These are phyloP conservation scores for Mormyrus lacerda DNA, from an alignment of 2,113 vertebrate genomes.

Conservation along the genomic window DNA sequence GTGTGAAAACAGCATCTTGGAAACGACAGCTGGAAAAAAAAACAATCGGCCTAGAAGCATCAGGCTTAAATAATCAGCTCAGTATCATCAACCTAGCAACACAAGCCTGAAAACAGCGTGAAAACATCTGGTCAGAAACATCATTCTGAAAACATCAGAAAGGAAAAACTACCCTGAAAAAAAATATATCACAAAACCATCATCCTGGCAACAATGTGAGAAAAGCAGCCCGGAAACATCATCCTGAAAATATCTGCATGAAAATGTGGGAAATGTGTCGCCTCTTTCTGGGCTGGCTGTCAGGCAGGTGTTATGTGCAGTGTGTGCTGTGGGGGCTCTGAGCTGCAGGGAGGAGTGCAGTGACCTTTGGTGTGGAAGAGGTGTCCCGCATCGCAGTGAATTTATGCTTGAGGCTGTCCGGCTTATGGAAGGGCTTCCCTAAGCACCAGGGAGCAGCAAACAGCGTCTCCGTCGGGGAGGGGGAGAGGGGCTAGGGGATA, in stretches of 20 bases:
- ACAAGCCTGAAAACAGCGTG: background rate
- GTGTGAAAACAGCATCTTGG: background rate
- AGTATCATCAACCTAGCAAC: background rate
- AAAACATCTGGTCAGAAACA: background rate
- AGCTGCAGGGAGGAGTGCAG: background rate
- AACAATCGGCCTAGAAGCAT: background rate
- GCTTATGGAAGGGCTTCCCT: background rate
- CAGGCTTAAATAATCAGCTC: background rate
- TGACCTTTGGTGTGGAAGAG: background rate
- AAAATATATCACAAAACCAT: background rate
- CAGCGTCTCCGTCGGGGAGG: background rate
- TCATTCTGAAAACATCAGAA: background rate
- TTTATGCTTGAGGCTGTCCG: background rate
- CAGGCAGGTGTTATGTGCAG: background rate
- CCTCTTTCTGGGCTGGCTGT: background rate
- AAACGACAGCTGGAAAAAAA: background rate
- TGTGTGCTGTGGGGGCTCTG: background rate
- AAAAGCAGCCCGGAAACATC: background rate
- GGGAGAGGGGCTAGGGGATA: background rate
- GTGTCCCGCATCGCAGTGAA: background rate
- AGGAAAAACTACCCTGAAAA: background rate
- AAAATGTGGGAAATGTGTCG: background rate
- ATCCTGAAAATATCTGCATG: background rate
- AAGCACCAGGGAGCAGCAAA: background rate
- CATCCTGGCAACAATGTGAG: background rate